Conservation (phyloP, 2,113 vertebrate genomes). For the Aegotheles bennettii region DNA sequence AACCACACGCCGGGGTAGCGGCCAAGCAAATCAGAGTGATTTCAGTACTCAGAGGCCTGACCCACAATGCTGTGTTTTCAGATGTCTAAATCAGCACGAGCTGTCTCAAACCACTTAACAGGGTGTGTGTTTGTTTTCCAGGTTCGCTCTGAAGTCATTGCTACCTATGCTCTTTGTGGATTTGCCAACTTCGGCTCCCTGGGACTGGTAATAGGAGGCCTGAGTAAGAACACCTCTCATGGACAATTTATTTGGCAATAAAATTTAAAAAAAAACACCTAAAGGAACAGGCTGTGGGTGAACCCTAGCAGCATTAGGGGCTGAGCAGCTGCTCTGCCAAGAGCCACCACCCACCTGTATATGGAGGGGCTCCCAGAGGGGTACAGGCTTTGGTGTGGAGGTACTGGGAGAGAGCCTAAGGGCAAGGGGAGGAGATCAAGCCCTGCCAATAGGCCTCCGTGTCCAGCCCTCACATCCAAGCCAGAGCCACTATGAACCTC, state of each 20-base stretch:
- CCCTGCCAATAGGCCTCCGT: neutral
- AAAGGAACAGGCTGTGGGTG: neutral
- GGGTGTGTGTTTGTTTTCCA: slow-evolving; percentile 48
- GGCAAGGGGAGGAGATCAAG: neutral
- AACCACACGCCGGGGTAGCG: neutral
- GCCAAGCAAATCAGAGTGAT: neutral
- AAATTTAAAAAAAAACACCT: neutral
- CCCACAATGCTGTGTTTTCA: neutral
- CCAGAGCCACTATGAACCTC: neutral
- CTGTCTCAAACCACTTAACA: neutral
- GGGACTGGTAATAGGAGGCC: slow-evolving; percentile 77
- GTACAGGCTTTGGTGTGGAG: fast-evolving
- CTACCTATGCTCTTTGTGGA: slow-evolving; percentile 87
- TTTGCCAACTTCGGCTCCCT: slow-evolving; percentile 87
- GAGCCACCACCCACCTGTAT: neutral
- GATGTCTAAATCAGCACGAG: neutral
- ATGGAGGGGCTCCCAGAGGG: too few relatives aligned
- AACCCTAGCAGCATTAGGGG: neutral
- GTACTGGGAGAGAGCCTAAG: neutral
- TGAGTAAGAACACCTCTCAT: slow-evolving; percentile 73
- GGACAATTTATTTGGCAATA: neutral
- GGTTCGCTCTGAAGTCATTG: slow-evolving; percentile 87
- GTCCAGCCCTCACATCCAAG: neutral
- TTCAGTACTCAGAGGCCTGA: neutral
- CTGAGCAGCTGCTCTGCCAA: neutral